Conservation (phyloP, 1,140 invertebrate species). For the Drosophila carrolli region DNA sequence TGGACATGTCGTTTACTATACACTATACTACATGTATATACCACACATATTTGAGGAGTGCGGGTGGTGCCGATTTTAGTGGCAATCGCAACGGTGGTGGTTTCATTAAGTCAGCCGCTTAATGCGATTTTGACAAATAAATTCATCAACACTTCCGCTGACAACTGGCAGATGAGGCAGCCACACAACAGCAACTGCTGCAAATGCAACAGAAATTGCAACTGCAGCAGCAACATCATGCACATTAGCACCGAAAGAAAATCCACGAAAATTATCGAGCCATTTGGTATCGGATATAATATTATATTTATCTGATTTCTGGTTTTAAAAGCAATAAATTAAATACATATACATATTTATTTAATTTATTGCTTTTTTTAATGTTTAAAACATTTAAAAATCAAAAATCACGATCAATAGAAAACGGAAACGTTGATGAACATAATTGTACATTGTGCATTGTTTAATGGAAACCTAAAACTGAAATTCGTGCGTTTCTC, state of each 20-base stretch:
- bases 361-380: too few species aligned
- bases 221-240: conserved; percentile 8
- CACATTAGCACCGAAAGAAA: background rate
- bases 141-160: conserved; percentile 81
- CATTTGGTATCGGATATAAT: too few species aligned
- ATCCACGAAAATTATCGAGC: too few species aligned
- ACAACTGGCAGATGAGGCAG: conserved; percentile 63
- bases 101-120: conserved; percentile 54
- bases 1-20: background rate
- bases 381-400: too few species aligned
- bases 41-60: conserved; percentile 1
- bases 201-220: conserved; percentile 24
- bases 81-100: conserved; percentile 27
- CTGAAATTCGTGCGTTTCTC: background rate
- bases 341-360: too few species aligned
- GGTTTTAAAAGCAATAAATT: too few species aligned
- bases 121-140: conserved; percentile 81
- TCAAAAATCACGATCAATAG: too few species aligned
- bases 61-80: conserved; percentile 36
- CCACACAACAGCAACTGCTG: conserved; percentile 32
- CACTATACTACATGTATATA: background rate
- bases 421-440: too few species aligned
- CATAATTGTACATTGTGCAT: too few species aligned
- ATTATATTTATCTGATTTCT: too few species aligned
- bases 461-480: too few species aligned